Evolutionary conservation across 64 coral and sea anemone genomes (phyloP).

Genomic region (Montipora sp.): DNA sequence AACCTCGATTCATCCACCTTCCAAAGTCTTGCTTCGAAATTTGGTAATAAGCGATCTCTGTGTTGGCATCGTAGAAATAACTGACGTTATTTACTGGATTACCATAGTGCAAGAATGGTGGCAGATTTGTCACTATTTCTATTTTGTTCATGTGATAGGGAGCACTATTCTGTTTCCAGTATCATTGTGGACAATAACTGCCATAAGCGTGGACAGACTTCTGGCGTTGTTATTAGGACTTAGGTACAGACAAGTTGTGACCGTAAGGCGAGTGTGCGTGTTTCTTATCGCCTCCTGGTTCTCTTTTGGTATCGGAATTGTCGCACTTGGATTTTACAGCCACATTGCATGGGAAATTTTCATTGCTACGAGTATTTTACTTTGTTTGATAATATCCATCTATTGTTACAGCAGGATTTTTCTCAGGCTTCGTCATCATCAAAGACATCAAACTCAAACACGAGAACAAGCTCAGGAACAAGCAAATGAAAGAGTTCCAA

Average conservation of each 20-base stretch:
- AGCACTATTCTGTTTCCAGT: neutral
- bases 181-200: neutral
- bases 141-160: too few species aligned
- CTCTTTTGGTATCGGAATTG: fast-evolving
- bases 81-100: too few species aligned
- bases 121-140: too few species aligned
- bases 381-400: neutral
- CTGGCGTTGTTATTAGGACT: neutral
- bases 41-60: too few species aligned
- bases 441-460: too few species aligned
- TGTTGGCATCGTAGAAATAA: too few species aligned
- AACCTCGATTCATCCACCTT: too few species aligned
- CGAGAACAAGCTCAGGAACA: too few species aligned
- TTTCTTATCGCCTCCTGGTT: neutral
- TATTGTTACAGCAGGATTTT: neutral
- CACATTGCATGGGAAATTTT: too few species aligned
- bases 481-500: too few species aligned
- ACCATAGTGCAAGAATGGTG: too few species aligned
- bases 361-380: neutral
- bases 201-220: neutral
- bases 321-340: neutral
- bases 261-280: neutral
- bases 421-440: neutral
- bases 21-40: too few species aligned
- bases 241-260: neutral